Percentiles rank a stretch among this genome's conserved stretches.
Conservation (phyloP, 2,113 vertebrate species). For the Amazona vittata region DNA sequence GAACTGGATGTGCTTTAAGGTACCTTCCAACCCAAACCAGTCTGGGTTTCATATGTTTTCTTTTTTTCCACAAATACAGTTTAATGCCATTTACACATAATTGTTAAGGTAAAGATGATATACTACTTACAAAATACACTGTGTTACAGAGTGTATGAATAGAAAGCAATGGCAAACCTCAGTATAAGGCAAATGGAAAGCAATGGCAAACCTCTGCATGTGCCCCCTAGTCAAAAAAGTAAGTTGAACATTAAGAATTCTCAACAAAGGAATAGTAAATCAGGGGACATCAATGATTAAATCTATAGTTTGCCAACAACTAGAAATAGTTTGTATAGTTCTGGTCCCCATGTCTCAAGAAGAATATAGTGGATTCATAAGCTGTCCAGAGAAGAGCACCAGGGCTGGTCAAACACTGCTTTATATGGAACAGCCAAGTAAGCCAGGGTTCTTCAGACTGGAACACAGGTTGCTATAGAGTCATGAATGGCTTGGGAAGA, state of each 20-base stretch:
- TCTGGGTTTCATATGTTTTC: neutral
- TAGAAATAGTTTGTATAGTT: neutral
- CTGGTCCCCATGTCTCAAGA: neutral
- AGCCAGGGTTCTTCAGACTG: neutral
- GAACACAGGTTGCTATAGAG: neutral
- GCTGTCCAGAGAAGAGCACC: neutral
- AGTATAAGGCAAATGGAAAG: neutral
- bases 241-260: neutral
- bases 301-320: neutral
- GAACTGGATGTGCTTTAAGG: neutral
- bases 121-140: neutral
- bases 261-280: neutral
- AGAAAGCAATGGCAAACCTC: neutral
- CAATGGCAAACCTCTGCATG: neutral
- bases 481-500: neutral
- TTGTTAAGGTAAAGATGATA: neutral
- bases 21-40: neutral
- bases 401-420: neutral
- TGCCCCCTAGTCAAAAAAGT: neutral
- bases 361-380: neutral
- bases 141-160: neutral
- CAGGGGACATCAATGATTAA: neutral
- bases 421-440: neutral
- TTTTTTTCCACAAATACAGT: slow-evolving; percentile 3
- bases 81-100: neutral